Evolutionary conservation across 2,888 invertebrate species (phyloP), one percentile per base, ranked within the genome.

Genomic region (Eilema sororculum): DNA sequence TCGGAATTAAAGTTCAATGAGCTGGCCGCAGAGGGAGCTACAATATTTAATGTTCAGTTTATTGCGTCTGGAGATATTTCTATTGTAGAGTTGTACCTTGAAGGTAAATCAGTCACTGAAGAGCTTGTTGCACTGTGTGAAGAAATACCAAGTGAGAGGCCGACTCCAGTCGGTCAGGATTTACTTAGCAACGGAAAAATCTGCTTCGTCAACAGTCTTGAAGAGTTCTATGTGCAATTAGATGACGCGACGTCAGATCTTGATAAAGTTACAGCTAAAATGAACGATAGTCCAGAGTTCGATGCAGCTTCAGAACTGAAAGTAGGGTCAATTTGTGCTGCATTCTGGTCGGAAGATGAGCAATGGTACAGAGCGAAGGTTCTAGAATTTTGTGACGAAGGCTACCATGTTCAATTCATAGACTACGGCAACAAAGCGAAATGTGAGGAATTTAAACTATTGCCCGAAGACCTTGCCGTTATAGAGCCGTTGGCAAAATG

Each of bases 201-300:
- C 2, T 97, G 97, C 82, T 97, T 97, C 81, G 94, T 96, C 1
- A 96, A 96, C 82, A 96, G 97, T 0, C 95, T 97, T 0, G 96
- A 96, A 30, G 97, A 98, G 77, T 98, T 98, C 87, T 98, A 97
- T 92, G 94, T 98, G 10, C 98, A 97, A 78, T 90, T 96, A 60
- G 96, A 96, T 64, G 96, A 95, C 67, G 93, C 95, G 20, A 90
- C 95, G 0, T 86, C 94, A 2, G 95, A 96, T 74, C 88, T 97
- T 10, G 96, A 97, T 82, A 96, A 95, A 83, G 95, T 97, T n/a
- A 95, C 96, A 0, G 96, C 96, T 60, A 95, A 93, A 77, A 90
- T 97, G 75, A 87, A 91, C 9, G 88, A 90, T n/a, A 95, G 96
- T 8, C 90, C 94, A 1, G 93, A 93, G 67, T 96, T 96, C 72